Base-by-base conservation (phyloP, 2,797 vertebrate genomes). In the Columba guinea region DNA sequence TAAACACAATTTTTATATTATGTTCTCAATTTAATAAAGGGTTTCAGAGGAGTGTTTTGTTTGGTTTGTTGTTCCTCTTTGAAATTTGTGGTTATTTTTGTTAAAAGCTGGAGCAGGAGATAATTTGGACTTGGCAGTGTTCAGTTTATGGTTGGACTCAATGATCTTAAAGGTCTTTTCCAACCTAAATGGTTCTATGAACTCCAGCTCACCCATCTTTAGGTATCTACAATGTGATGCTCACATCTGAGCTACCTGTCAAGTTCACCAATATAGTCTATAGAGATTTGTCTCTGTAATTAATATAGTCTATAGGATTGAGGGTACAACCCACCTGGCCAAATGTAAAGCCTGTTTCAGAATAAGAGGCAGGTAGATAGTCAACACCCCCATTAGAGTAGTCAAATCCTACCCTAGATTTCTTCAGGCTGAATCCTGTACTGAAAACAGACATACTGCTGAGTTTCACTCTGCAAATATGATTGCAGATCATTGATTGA, bases 271-370 rank as follows among this genome's bases (percentile, higher is more conserved):
- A 8, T 28, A 28, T 1, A 68, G 20, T 9, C 35, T n/a, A 1
- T 15, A 41, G 64, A 73, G 23, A 34, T 58, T 63, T 59, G 14
- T 67, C 56, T 76, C 23, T 41, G 20, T 51, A 18, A 19, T 9
- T 81, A 10, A 24, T 35, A 10, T 0, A 49, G 19, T 17, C 16
- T 77, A 1, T 0, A 1, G 19, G 28, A 41, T 2, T 10, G 37
- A 77, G 30, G 53, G 27, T 41, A 21, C 34, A 39, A 24, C 46
- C 32, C 1, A 1, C 26, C 35, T 51, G 30, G 22, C 37, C 56
- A 83, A 69, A 59, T 10, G 5, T 13, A 26, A 53, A 0, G 0
- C n/a, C 30, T 60, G 0, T 49, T 75, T 58, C 65, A 49, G 39
- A 17, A 6, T 49, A 15, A 75, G 34, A 80, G 52, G 58, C 6